phyloP scores from a whole-genome alignment of 2,888 invertebrate genomes.

The Temnothorax ravouxi region DNA sequence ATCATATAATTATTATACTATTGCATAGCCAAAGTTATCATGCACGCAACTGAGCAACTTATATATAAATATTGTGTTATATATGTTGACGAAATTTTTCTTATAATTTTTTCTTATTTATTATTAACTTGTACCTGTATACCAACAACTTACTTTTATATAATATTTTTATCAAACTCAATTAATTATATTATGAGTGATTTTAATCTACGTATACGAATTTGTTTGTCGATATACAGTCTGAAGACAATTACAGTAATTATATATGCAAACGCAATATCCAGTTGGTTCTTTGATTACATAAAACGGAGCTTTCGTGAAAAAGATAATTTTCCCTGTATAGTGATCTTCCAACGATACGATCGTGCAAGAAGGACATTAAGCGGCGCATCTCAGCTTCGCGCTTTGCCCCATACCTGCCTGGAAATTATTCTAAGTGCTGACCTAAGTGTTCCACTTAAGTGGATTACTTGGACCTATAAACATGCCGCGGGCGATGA shows the following conservation, averaged over 20 bases:
- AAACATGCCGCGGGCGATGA: conserved; percentile 30
- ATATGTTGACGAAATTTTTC: not conserved
- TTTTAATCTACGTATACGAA: not conserved
- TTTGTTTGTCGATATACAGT: not conserved
- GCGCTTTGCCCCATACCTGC: not conserved
- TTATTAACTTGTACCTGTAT: not conserved
- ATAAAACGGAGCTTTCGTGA: conserved; percentile 12
- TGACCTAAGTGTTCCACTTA: conserved; percentile 45
- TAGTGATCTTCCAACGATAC: not conserved
- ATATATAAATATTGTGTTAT: not conserved
- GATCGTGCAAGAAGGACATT: conserved; percentile 43
- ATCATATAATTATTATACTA: not conserved
- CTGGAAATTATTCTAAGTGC: conserved; percentile 48
- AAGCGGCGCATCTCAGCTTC: conserved; percentile 1
- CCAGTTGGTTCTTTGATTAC: not conserved
- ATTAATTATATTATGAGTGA: not conserved
- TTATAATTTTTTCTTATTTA: not conserved
- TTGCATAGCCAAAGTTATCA: not conserved
- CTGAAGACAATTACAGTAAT: not conserved
- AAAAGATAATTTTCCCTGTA: conserved; percentile 29
- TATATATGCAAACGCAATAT: not conserved
- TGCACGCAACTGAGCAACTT: not conserved
- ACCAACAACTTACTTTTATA: not conserved
- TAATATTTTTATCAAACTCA: not conserved
- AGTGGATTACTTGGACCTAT: conserved; percentile 35